Evolutionary conservation across 1,140 invertebrate species (phyloP), one percentile per base, ranked within the genome.

Genomic region (Drosophila carrolli): DNA sequence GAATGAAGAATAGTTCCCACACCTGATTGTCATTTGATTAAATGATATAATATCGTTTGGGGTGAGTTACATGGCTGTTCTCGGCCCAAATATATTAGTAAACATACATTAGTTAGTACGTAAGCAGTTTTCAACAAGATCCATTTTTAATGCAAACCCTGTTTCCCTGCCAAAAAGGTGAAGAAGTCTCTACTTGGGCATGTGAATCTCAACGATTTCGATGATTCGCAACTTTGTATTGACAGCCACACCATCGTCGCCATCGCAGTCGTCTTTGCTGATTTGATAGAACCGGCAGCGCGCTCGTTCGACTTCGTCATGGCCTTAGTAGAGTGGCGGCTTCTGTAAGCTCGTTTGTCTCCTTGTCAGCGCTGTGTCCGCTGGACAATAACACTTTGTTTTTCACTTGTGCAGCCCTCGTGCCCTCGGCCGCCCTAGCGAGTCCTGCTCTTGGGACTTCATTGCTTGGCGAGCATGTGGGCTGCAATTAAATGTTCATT

Each of bases 401-500:
- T 79, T 83, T 72, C 66, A 79, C 79, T 84, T 78, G 78, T 68
- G 78, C 48, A 23, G 19, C 41, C 32, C 47, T 32, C 14, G 23
- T 50, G n/a, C 47, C n/a, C 58, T 41, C 7, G 44, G 5, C 37
- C 14, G 14, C 41, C 37, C 27, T 16, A 3, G 48, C 4, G 29
- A 35, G 48, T 27, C 41, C 43, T 35, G 35, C n/a, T 9, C 37
- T 63, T 38, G 29, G 60, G 37, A 32, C 38, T 19, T 14, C 75
- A 78, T 86, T 65, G 65, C 29, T 55, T 59, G 75, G 75, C 70
- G 75, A 75, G 70, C 83, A 82, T 82, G 82, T 88, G 75, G 66
- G 63, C 76, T 59, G 48, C 83, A 86, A 86, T 86, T 86, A 86
- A 82, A 82, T 79, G 79, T 66, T 86, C 75, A 88, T 86, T 86